phyloP scores from a whole-genome alignment of 2,113 vertebrate species.

The Cyphomyrus plagiostoma region DNA sequence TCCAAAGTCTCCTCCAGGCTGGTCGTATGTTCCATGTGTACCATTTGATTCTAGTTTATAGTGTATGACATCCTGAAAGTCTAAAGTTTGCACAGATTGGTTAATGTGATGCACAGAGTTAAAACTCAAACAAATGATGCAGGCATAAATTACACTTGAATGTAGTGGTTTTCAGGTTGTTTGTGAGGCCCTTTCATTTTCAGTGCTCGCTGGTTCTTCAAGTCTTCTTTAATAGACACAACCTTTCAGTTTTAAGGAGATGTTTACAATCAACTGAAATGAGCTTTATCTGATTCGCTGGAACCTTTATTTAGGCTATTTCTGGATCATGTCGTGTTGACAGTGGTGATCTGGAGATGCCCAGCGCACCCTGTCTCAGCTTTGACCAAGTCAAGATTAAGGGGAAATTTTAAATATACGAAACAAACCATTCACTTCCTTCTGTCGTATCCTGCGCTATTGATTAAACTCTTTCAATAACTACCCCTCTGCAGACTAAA shows the following conservation, averaged over 20 bases:
- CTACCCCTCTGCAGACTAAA: not conserved
- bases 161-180: not conserved
- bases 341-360: not conserved
- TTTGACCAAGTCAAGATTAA: not conserved
- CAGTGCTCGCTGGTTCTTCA: not conserved
- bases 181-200: not conserved
- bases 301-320: not conserved
- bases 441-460: not conserved
- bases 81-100: not conserved
- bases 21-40: not conserved
- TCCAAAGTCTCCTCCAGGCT: not conserved
- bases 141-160: not conserved
- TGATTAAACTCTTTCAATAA: slow-evolving; percentile 13
- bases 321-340: not conserved
- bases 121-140: not conserved
- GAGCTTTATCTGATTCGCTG: not conserved
- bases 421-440: not conserved
- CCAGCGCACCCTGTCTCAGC: not conserved
- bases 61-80: not conserved
- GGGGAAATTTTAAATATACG: not conserved
- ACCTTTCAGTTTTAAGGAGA: not conserved
- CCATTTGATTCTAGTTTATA: not conserved
- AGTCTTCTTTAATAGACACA: not conserved
- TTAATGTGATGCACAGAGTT: not conserved
- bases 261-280: not conserved